Conservation (phyloP, 2,888 invertebrate species). For the Trissolcus japonicus region DNA sequence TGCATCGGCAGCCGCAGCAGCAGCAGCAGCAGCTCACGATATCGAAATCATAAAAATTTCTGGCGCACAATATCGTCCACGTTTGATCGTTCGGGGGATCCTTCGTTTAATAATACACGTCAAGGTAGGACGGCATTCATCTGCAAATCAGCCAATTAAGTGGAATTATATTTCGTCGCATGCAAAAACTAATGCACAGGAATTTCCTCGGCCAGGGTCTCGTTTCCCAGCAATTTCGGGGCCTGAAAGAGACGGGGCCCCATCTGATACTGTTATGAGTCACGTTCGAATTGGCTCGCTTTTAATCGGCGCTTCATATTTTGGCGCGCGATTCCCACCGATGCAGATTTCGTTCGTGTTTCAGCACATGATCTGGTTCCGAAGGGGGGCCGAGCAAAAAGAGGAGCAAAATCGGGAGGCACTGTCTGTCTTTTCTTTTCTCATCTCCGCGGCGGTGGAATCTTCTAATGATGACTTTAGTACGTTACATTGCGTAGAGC, state of each 20-base stretch:
- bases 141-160: conserved; percentile 40
- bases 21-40: not conserved
- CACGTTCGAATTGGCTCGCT: conserved; percentile 44
- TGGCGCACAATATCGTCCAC: conserved; percentile 1
- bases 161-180: conserved; percentile 30
- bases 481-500: conserved; percentile 52
- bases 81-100: conserved; percentile 14
- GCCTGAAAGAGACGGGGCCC: conserved; percentile 23
- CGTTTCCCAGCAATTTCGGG: conserved; percentile 29
- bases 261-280: conserved; percentile 40
- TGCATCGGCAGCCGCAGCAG: too few relatives aligned
- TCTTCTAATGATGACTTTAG: conserved; percentile 69
- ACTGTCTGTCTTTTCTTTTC: conserved; percentile 47
- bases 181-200: conserved; percentile 31
- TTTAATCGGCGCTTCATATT: conserved; percentile 61
- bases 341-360: conserved; percentile 53
- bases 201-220: conserved; percentile 8
- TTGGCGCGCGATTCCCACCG: conserved; percentile 66
- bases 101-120: conserved; percentile 20
- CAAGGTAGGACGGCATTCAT: conserved; percentile 26
- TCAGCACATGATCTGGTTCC: conserved; percentile 48
- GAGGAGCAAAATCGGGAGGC: conserved; percentile 29
- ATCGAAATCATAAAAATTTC: conserved; percentile 14
- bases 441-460: conserved; percentile 57
- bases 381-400: conserved; percentile 18